Evolutionary conservation across 2,888 invertebrate genomes (phyloP).

Genomic region (Octodonta nipae): DNA sequence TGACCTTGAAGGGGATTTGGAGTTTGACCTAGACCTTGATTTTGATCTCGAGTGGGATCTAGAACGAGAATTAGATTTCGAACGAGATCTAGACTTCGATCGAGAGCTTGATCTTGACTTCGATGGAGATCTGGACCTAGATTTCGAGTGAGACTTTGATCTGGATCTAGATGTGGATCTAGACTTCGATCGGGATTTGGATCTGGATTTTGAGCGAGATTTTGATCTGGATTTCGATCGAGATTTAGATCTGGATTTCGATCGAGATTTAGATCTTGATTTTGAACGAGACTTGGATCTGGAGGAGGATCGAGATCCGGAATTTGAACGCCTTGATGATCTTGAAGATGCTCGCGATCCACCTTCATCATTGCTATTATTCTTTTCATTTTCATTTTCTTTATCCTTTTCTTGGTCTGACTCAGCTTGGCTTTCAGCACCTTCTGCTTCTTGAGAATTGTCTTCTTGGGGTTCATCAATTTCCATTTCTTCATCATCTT

Average conservation of each 20-base stretch:
- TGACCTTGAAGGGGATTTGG: constrained; percentile 25
- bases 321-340: constrained; percentile 26
- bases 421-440: constrained; percentile 41
- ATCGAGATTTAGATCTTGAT: constrained; percentile 31
- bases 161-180: constrained; percentile 24
- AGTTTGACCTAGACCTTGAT: constrained; percentile 25
- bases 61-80: constrained; percentile 21
- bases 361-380: constrained; percentile 25
- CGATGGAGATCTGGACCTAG: constrained; percentile 25
- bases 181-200: constrained; percentile 27
- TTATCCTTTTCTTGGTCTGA: constrained; percentile 35
- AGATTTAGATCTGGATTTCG: constrained; percentile 31
- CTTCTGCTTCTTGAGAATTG: constrained; percentile 46
- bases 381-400: constrained; percentile 30
- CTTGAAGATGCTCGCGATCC: constrained; percentile 24
- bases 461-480: constrained; percentile 27
- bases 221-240: constrained; percentile 26
- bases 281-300: constrained; percentile 25
- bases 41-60: constrained; percentile 17
- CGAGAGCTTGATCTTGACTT: constrained; percentile 32
- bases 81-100: constrained; percentile 31
- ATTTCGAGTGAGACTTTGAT: constrained; percentile 26
- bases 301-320: constrained; percentile 26
- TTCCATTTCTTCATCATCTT: constrained; percentile 45
- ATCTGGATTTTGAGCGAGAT: constrained; percentile 23